A percentile compares a stretch with the other conserved stretches of the same genome.
phyloP scores from a whole-genome alignment of 2,113 vertebrate species.

The Gallinago paraguaiae region DNA sequence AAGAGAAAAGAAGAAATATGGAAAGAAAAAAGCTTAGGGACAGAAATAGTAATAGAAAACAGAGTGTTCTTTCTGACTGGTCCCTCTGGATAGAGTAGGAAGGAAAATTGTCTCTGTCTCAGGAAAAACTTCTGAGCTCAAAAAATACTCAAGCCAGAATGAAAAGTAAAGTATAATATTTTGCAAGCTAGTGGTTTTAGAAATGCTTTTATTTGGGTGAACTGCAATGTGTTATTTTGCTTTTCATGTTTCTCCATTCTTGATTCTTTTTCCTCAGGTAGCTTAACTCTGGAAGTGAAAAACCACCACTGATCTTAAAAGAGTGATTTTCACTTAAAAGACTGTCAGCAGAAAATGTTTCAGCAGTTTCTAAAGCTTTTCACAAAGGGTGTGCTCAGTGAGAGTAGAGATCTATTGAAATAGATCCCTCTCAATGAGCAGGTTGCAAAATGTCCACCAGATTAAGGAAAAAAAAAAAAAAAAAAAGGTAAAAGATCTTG shows the following conservation, averaged over 20 bases:
- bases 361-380: neutral
- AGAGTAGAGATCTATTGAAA: neutral
- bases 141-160: neutral
- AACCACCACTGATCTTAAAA: neutral
- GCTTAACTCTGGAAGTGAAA: neutral
- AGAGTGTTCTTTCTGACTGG: neutral
- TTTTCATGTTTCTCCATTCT: neutral
- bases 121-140: neutral
- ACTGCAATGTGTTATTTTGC: neutral
- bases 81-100: neutral
- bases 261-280: neutral
- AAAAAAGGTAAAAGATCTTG: neutral
- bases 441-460: neutral
- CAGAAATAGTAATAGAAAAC: slow-evolving; percentile 31
- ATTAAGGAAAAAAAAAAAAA: neutral
- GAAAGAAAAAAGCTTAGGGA: neutral
- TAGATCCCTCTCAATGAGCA: neutral
- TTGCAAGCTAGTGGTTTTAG: neutral
- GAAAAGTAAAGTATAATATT: neutral
- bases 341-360: neutral
- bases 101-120: slow-evolving; percentile 36
- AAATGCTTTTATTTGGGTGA: neutral
- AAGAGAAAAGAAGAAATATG: neutral
- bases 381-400: neutral
- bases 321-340: neutral